Conservation (phyloP, 37 sponge, comb jelly and placozoan genomes). For the Oopsacas minuta region DNA sequence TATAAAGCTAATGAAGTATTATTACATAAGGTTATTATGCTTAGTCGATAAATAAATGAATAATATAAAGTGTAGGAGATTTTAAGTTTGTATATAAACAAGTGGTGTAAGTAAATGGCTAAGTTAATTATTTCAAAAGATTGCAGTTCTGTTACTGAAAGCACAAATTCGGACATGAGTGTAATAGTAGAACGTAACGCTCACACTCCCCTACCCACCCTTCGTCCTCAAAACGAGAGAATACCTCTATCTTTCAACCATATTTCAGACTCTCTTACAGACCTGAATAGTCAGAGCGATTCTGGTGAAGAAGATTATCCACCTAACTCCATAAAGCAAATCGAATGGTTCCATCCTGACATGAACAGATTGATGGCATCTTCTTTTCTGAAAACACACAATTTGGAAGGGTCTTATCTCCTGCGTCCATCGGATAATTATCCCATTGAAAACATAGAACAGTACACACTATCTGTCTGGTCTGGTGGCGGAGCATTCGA, state of each 20-base stretch:
- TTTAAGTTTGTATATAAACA: no score
- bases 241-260: not conserved
- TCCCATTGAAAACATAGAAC: not conserved
- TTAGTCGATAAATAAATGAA: no score
- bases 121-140: not conserved
- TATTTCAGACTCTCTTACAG: not conserved
- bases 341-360: constrained; percentile 14
- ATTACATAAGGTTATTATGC: no score
- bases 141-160: not conserved
- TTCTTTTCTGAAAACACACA: not conserved
- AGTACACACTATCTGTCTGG: not conserved
- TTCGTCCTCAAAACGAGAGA: not conserved
- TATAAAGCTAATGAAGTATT: no score
- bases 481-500: constrained; percentile 1
- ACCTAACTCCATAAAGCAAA: not conserved
- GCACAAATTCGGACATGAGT: not conserved
- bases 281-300: not conserved
- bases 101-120: no score
- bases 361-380: not conserved
- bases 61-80: no score
- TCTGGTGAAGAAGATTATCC: not conserved
- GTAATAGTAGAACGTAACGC: not conserved
- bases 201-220: not conserved
- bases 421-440: not conserved
- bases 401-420: not conserved